Evolutionary conservation across 2,797 vertebrate species (phyloP).

Genomic region (Hyperoplus immaculatus): DNA sequence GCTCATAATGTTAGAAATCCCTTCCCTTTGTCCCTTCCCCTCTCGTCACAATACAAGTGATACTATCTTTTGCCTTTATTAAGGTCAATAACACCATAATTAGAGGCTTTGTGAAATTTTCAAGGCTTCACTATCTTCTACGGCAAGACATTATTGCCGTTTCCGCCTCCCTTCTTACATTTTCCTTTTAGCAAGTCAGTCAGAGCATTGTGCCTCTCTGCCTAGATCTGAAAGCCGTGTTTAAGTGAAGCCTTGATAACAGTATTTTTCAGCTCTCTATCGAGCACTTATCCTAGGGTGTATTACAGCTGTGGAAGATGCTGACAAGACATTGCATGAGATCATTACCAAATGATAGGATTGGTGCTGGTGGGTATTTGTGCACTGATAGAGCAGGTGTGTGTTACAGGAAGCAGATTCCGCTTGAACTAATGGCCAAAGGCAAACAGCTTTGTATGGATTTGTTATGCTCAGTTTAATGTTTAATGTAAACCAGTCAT

Average conservation of each 20-base stretch:
- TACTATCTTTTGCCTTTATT: constrained; percentile 57
- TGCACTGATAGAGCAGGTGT: constrained; percentile 36
- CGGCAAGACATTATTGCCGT: constrained; percentile 55
- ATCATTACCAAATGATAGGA: constrained; percentile 49
- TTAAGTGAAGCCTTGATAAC: constrained; percentile 60
- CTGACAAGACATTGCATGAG: constrained; percentile 49
- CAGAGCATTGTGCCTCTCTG: constrained; percentile 39
- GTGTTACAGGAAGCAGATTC: constrained; percentile 30
- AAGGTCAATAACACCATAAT: constrained; percentile 73
- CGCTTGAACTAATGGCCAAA: neutral
- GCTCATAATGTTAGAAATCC: constrained; percentile 1
- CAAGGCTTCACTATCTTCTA: constrained; percentile 56
- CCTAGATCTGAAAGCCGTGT: constrained; percentile 40
- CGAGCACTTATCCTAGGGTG: constrained; percentile 27
- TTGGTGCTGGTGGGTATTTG: constrained; percentile 15
- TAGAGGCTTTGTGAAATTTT: constrained; percentile 72
- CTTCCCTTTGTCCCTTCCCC: constrained; percentile 14
- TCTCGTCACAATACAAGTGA: constrained; percentile 37
- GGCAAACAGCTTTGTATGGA: constrained; percentile 20
- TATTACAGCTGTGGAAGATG: constrained; percentile 40
- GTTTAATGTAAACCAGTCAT: neutral
- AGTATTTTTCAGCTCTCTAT: constrained; percentile 41
- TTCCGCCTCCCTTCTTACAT: constrained; percentile 44
- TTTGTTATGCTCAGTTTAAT: constrained; percentile 12
- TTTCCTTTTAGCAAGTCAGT: constrained; percentile 49